Base-by-base conservation (phyloP, 2,797 vertebrate genomes). In the Remorina albescens region DNA sequence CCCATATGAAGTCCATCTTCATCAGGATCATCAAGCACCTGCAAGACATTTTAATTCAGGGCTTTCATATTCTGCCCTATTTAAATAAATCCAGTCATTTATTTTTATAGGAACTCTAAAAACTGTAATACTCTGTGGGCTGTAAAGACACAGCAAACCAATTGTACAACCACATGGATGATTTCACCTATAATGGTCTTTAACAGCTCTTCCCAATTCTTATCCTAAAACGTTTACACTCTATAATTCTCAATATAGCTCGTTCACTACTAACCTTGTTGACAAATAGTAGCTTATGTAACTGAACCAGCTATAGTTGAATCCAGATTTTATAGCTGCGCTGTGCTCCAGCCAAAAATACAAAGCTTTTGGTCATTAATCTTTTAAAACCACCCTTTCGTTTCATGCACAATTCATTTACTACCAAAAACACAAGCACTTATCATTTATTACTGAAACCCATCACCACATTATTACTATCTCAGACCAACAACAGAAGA, bases 1-100 rank as follows among this genome's bases (percentile, higher is more conserved):
- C 98, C 97, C 96, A 99, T 96, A 80, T 98, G 97, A 65, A 99
- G 94, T 88, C 96, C 97, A 88, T 99, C 98, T 89, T 97, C 98
- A 71, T 94, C 92, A 25, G 97, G 96, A 85, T 99, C 98, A 89
- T 99, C 97, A 50, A 99, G 94, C 79, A 99, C 98, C 98, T 99
- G 89, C 26, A 87, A 76, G 72, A 92, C n/a, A 82, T 0, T 6
- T 26, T 4, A 9, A 57, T 26, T 32, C 13, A 71, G 7, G 1
- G 2, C 37, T 51, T 5, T 49, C 21, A 50, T 34, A 23, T 64
- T 30, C 21, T 26, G 12, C 11, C 25, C 13, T 44, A n/a, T 61
- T 67, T 21, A 58, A 39, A 58, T 34, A 63, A 55, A 64, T 39
- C 18, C 12, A 39, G 11, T 30, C 2, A 10, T 28, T 47, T 0